Evolutionary conservation across 2,888 invertebrate genomes (phyloP), one percentile per base, ranked within the genome.

Genomic region (Amiota mariae): DNA sequence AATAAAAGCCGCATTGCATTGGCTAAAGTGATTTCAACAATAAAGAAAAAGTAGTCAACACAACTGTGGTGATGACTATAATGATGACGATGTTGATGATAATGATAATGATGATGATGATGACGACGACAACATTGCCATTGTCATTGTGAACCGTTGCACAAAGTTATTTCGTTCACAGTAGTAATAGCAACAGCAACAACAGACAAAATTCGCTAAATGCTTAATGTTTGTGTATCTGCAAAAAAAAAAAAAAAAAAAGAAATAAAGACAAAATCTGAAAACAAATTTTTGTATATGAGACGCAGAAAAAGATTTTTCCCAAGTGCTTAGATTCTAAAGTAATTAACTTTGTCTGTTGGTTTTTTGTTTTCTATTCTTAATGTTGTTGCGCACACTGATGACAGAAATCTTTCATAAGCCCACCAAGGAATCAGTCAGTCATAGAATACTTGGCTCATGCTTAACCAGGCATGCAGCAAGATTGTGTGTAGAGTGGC

Each of bases 261-360:
- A 24, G 24, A 24, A 2, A 24, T 24, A 24, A 24, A 24, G 24
- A 24, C 24, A 24, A 63, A n/a, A 51, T 51, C 36, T 2, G n/a
- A 36, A 63, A 63, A 63, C 24, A 63, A 36, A 59, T 24, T 63
- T 63, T 63, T 63, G 24, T 63, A 13, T 36, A n/a, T 63, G 59
- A 15, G n/a, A 51, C n/a, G 46, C 63, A 36, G 63, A 57, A 57
- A 57, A 13, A 66, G 36, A 36, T 36, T 36, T 66, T 66, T 66
- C 48, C 64, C 47, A 46, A 47, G 64, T 63, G 24, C 36, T 63
- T 63, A 12, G 79, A 78, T 77, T 80, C 75, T 76, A 75, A 76
- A 75, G 77, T 79, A 84, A 83, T 85, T 84, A 85, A 77, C 71
- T 77, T 82, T 77, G 76, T 20, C n/a, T 61, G n/a, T 64, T 64